These are phyloP conservation scores for Protophormia terraenovae DNA, from an alignment of 2,888 invertebrate genomes.

Conservation along the genomic window DNA sequence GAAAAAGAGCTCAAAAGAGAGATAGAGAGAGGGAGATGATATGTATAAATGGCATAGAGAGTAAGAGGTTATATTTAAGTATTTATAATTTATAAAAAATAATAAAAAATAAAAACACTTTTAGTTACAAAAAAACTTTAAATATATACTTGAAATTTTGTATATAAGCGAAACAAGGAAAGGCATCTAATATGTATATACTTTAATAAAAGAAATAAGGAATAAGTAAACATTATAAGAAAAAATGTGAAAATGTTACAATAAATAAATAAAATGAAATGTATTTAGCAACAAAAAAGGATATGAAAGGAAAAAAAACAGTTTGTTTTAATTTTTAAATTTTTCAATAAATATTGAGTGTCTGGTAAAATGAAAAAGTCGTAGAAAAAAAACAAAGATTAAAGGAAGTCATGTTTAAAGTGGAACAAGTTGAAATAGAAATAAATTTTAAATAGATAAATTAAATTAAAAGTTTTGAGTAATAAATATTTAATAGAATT, in stretches of 20 bases:
- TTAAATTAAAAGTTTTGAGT: not conserved
- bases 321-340: slow-evolving; percentile 29
- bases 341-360: slow-evolving; percentile 22
- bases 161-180: not conserved
- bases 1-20: not conserved
- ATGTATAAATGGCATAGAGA: no score
- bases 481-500: no score
- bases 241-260: not conserved
- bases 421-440: not conserved
- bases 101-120: no score
- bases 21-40: not conserved
- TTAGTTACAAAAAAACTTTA: not conserved
- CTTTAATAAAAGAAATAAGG: not conserved
- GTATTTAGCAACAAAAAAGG: not conserved
- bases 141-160: not conserved
- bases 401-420: not conserved
- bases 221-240: slow-evolving; percentile 1
- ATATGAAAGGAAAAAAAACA: not conserved
- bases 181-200: not conserved
- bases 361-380: not conserved
- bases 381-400: not conserved
- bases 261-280: slow-evolving; percentile 30
- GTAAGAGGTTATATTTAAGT: not conserved
- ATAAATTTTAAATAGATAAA: not conserved
- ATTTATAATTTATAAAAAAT: slow-evolving; percentile 1